phyloP scores from a whole-genome alignment of 2,888 invertebrate species.

The Eilema sororculum region DNA sequence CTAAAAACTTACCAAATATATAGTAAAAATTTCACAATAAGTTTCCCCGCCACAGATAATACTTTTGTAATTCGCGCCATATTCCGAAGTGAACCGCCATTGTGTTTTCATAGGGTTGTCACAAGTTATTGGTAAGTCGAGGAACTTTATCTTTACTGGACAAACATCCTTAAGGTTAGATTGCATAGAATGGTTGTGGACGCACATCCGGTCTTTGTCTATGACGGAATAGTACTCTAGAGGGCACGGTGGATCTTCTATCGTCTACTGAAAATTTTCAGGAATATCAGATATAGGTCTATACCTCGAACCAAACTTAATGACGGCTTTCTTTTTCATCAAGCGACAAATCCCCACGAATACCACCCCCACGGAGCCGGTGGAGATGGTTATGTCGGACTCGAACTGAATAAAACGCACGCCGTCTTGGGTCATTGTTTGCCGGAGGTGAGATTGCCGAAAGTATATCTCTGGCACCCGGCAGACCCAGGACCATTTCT shows the following conservation, averaged over 20 bases:
- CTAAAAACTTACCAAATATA: constrained; percentile 65
- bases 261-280: constrained; percentile 56
- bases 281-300: constrained; percentile 4
- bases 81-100: constrained; percentile 57
- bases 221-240: constrained; percentile 66
- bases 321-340: too few relatives aligned
- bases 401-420: too few relatives aligned
- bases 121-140: constrained; percentile 59
- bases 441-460: too few relatives aligned
- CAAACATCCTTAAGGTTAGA: constrained; percentile 47
- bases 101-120: constrained; percentile 69
- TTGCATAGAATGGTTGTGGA: constrained; percentile 47
- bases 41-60: constrained; percentile 64
- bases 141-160: constrained; percentile 50
- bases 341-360: too few relatives aligned
- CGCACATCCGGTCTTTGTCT: constrained; percentile 57
- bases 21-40: constrained; percentile 65
- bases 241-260: constrained; percentile 66
- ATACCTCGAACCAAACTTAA: too few relatives aligned
- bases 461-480: too few relatives aligned
- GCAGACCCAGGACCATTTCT: too few relatives aligned
- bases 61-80: constrained; percentile 38
- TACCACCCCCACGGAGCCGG: too few relatives aligned
- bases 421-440: too few relatives aligned
- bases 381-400: too few relatives aligned